phyloP scores from a whole-genome alignment of 2,113 vertebrate genomes.

The Brachyhypopomus gauderio region DNA sequence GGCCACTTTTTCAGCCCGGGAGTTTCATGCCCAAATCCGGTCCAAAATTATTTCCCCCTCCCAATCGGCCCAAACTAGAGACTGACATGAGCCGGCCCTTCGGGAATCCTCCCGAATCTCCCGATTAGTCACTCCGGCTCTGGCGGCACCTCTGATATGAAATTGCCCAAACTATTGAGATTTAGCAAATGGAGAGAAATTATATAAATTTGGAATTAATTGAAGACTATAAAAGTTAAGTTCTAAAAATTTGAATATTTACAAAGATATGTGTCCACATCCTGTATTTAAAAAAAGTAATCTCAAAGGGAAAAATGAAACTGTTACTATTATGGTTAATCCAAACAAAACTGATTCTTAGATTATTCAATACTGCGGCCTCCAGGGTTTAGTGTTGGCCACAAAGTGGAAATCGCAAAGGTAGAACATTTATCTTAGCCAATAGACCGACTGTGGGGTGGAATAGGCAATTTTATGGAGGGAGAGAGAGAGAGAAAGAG shows the following conservation, averaged over 20 bases:
- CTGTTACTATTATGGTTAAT: neutral
- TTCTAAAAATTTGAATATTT: neutral
- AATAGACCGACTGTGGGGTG: neutral
- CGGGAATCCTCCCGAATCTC: too few relatives aligned
- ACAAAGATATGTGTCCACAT: neutral
- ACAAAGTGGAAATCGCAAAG: neutral
- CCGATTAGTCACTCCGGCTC: too few relatives aligned
- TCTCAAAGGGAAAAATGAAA: neutral
- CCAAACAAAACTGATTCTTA: conserved; percentile 2
- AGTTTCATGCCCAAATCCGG: too few relatives aligned
- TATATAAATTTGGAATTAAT: too few relatives aligned
- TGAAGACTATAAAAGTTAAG: neutral
- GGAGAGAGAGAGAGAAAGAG: conserved; percentile 26
- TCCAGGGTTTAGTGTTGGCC: neutral
- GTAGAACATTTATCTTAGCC: neutral
- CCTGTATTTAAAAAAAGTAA: neutral
- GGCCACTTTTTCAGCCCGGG: too few relatives aligned
- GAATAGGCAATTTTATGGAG: conserved; percentile 4
- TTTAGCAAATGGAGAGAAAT: too few relatives aligned
- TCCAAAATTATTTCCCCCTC: too few relatives aligned
- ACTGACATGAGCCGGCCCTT: too few relatives aligned
- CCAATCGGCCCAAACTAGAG: too few relatives aligned
- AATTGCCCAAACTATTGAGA: too few relatives aligned
- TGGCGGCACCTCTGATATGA: too few relatives aligned
- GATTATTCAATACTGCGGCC: neutral